A percentile compares a stretch with the other conserved stretches of the same genome.
These are phyloP conservation scores for Mirounga angustirostris DNA, from an alignment of 2,113 vertebrate species.

Conservation along the genomic window DNA sequence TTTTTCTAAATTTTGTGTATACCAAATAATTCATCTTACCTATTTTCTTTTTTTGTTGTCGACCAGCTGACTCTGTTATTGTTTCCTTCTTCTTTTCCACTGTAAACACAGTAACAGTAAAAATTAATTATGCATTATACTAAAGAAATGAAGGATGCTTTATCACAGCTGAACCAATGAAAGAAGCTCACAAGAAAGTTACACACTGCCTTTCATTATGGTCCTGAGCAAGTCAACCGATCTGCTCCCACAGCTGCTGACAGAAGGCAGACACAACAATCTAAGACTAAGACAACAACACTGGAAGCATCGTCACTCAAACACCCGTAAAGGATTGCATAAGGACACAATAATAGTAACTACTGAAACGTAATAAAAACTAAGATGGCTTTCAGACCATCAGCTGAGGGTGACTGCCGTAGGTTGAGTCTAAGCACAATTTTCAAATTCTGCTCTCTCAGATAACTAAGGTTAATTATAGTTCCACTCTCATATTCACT, in stretches of 20 bases:
- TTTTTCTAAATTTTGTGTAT: not conserved
- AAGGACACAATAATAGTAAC: not conserved
- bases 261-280: not conserved
- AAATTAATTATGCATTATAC: not conserved
- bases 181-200: not conserved
- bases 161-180: not conserved
- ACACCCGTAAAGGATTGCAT: not conserved
- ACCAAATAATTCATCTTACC: slow-evolving; percentile 87
- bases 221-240: not conserved
- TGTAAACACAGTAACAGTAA: slow-evolving; percentile 78
- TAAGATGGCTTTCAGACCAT: not conserved
- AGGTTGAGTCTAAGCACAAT: not conserved
- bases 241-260: not conserved
- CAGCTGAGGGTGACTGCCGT: not conserved
- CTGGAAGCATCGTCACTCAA: not conserved
- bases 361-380: not conserved
- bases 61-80: slow-evolving; percentile 97
- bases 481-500: not conserved
- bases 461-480: not conserved
- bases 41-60: slow-evolving; percentile 99
- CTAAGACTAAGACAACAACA: not conserved
- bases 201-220: not conserved
- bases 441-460: not conserved
- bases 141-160: not conserved
- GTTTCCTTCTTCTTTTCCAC: slow-evolving; percentile 99